A percentile compares a stretch with the other conserved stretches of the same genome.
Conservation (phyloP, 2,888 invertebrate genomes). For the Napeogenes inachia region DNA sequence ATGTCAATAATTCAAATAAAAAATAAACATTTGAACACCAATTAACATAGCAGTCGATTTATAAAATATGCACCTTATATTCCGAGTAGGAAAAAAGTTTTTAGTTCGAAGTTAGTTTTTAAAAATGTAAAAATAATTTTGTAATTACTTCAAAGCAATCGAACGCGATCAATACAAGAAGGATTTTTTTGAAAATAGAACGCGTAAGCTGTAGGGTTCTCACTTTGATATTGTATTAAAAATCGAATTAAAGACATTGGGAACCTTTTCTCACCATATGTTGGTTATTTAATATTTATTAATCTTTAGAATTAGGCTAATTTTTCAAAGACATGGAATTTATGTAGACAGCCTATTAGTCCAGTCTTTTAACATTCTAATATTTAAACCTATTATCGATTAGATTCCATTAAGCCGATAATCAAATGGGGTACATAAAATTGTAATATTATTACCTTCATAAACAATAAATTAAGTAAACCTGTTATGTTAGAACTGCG, state of each 20-base stretch:
- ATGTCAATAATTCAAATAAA: constrained; percentile 35
- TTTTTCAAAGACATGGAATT: too few relatives aligned
- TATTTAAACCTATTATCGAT: constrained; percentile 8
- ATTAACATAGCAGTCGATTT: constrained; percentile 2
- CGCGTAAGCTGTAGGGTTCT: constrained; percentile 61
- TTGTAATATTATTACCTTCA: constrained; percentile 14
- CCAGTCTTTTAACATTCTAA: background rate
- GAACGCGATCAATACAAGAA: constrained; percentile 56
- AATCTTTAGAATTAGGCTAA: too few relatives aligned
- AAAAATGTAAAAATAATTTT: constrained; percentile 28
- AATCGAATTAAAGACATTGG: too few relatives aligned
- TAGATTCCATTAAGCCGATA: constrained; percentile 18
- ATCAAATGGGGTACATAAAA: constrained; percentile 15
- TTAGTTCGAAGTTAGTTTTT: constrained; percentile 15
- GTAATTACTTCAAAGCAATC: constrained; percentile 47
- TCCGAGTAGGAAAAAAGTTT: background rate
- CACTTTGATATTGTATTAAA: constrained; percentile 19
- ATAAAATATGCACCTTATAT: constrained; percentile 6
- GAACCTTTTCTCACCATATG: too few relatives aligned
- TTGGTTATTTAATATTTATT: too few relatives aligned
- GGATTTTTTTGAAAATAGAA: constrained; percentile 65
- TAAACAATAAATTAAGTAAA: constrained; percentile 18
- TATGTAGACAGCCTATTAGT: too few relatives aligned
- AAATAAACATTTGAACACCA: constrained; percentile 40
- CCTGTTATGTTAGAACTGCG: constrained; percentile 9